Percentiles rank a stretch among this genome's conserved stretches.
Conservation (phyloP, 2,113 vertebrate genomes). For the Chloropsis hardwickii region DNA sequence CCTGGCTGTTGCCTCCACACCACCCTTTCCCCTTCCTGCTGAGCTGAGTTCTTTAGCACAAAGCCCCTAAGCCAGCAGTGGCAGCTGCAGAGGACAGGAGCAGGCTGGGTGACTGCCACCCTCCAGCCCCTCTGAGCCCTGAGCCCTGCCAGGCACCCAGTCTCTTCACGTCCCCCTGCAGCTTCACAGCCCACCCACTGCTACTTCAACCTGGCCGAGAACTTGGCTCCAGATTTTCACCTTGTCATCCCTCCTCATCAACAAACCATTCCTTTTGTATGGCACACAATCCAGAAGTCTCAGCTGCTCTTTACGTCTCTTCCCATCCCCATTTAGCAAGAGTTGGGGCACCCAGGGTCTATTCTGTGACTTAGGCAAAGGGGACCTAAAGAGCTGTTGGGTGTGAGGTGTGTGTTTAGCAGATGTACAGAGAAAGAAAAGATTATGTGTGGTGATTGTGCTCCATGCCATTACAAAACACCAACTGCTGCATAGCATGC, state of each 20-base stretch:
- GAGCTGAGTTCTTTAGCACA: background rate
- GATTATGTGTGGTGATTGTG: background rate
- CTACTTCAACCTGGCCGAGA: background rate
- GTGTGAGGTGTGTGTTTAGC: background rate
- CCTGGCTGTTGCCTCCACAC: conserved; percentile 12
- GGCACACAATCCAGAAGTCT: background rate
- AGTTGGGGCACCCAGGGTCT: background rate
- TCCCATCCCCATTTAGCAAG: background rate
- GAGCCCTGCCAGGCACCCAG: background rate
- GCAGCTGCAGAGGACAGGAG: background rate
- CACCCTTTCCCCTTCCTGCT: background rate
- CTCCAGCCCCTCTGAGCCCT: background rate
- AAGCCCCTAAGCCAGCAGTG: background rate
- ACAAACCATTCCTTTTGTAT: background rate
- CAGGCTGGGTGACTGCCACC: background rate
- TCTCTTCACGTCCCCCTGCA: accelerated
- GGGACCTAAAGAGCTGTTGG: background rate
- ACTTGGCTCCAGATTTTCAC: background rate
- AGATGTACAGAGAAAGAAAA: background rate
- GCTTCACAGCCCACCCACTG: background rate
- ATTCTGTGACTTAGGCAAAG: background rate
- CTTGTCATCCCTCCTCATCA: background rate
- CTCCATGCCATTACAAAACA: background rate
- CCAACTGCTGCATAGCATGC: background rate
- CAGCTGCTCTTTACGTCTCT: background rate